Evolutionary conservation across 1,140 invertebrate genomes (phyloP), one percentile per base, ranked within the genome.

Genomic region (Heterodera carotae): DNA sequence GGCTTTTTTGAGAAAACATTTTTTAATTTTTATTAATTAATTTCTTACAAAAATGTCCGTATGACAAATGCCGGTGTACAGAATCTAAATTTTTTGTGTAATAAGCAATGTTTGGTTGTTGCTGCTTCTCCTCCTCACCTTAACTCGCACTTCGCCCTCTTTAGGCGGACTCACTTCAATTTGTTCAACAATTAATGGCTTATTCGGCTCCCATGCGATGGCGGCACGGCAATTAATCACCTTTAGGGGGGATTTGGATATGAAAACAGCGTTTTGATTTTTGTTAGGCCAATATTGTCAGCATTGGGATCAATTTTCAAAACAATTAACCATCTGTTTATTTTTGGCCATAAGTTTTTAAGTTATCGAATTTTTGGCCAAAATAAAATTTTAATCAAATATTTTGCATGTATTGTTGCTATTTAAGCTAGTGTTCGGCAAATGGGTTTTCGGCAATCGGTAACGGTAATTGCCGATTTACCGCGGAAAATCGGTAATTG

Each of bases 141-240:
- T 90, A 10, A 91, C 88, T 76, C 91, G 85, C 59, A 91, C 91
- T 89, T 91, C 91, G 22, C 90, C 89, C 29, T 92, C 92, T 39
- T 93, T 94, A 6, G 97, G 97, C 66, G 95, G 94, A n/a, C 92
- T 93, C 1, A 98, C 97, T 90, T 96, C 92, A 78, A 99, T 91
- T 62, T 92, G 92, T 90, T 98, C 96, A 48, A 98, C 91, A 0
- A 90, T 90, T n/a, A 99, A 89, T 15, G 94, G 93, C 84, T 94
- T 91, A 36, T 84, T 82, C 5, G 84, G 76, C 56, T 83, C 81
- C 82, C 82, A 85, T 2, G 84, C 84, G 60, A 85, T 77, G 25
- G 84, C 84, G 1, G 84, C 84, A 36, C 71, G 76, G 73, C 84
- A 85, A 43, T 56, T 48, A 56, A 77, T 77, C 8, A 53, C 66